Evolutionary conservation across 2,888 invertebrate genomes (phyloP), one percentile per base, ranked within the genome.

Genomic region (Oscheius sp.): DNA sequence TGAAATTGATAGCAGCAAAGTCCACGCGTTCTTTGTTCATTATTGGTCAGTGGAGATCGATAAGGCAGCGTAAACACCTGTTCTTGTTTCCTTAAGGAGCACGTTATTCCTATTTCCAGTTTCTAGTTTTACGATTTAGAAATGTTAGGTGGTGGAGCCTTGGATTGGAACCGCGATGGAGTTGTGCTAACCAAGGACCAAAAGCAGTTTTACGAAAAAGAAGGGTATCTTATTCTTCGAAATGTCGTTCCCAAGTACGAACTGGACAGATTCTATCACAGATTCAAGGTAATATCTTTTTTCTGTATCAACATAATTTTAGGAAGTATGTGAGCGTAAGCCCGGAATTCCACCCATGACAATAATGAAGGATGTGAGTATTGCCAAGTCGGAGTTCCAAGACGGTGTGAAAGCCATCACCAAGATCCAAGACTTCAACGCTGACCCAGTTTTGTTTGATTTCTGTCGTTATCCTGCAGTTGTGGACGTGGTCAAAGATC

Each of bases 161-260:
- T 55, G 7, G 33, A 65, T 21, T 73, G 62, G 73, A 62, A 73
- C 35, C 21, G 21, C 35, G 73, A 55, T 48, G 73, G 70, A 7
- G 58, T 58, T 10, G 70, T 70, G 53, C 70, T 83, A 1, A 70
- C 73, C 32, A 74, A 74, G 10, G 81, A 80, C 11, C 81, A 83
- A 60, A 79, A 79, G 42, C 76, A 68, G 70, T 94, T 93, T 89
- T 95, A 94, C 87, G 93, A 94, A 82, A 92, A 93, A 66, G 94
- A 95, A 91, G 95, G 95, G 1, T 95, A 92, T 87, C 85, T 95
- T 21, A 91, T 95, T 0, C 92, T 95, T 65, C 93, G 92, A 73
- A 92, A 92, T 66, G 90, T 94, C 21, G 92, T 95, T 21, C 91
- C 93, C 11, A 91, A 92, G 82, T 89, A 92, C 21, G 90, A 93